phyloP scores from a whole-genome alignment of 2,113 vertebrate species.

The Zosterops lateralis region DNA sequence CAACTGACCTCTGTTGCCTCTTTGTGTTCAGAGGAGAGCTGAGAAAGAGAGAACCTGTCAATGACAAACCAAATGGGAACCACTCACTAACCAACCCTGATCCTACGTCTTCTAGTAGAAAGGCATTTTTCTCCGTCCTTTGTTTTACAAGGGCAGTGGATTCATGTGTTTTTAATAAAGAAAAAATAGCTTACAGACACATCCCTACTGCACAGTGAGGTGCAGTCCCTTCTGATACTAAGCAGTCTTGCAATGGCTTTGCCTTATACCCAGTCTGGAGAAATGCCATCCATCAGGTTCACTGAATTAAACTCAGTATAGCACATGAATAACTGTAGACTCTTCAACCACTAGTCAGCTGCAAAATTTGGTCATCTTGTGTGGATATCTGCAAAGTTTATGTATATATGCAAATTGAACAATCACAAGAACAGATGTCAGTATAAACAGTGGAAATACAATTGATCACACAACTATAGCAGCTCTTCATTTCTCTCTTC shows the following conservation, averaged over 20 bases:
- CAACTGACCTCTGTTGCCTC: accelerated
- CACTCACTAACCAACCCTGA: not conserved
- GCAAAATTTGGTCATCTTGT: not conserved
- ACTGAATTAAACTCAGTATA: not conserved
- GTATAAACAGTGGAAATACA: not conserved
- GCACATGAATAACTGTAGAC: not conserved
- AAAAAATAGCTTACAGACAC: not conserved
- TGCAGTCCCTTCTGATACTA: not conserved
- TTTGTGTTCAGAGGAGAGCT: not conserved
- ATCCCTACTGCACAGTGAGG: not conserved
- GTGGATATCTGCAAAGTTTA: not conserved
- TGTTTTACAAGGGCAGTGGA: not conserved
- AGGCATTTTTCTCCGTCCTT: not conserved
- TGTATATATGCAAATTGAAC: not conserved
- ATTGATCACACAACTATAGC: not conserved
- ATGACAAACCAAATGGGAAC: not conserved
- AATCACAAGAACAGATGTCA: not conserved
- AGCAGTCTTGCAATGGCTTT: not conserved
- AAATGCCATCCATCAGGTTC: not conserved
- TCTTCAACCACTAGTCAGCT: not conserved
- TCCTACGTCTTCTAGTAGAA: not conserved
- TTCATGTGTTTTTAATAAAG: not conserved
- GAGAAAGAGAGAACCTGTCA: accelerated
- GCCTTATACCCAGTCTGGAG: not conserved
- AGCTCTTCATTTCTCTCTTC: not conserved